Evolutionary conservation across 2,888 invertebrate species (phyloP).

Genomic region (Bellardia bayeri): DNA sequence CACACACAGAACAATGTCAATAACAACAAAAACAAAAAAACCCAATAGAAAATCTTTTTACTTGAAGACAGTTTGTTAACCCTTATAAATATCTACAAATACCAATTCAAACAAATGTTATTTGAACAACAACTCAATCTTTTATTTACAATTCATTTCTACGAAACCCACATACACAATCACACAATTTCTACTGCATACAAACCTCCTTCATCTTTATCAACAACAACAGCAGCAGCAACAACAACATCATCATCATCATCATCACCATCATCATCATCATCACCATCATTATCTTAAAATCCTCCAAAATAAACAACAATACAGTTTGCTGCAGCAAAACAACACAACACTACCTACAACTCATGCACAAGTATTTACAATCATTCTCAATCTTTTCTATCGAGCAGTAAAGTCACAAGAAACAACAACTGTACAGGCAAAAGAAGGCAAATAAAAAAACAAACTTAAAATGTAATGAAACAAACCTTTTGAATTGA

Average conservation of each 20-base stretch:
- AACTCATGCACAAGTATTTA: slow-evolving; percentile 1
- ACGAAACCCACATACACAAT: slow-evolving; percentile 24
- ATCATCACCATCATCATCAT: slow-evolving; percentile 60
- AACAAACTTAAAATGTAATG: slow-evolving; percentile 26
- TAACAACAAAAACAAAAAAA: slow-evolving; percentile 21
- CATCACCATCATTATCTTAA: slow-evolving; percentile 66
- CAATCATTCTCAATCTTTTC: not conserved
- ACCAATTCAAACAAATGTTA: slow-evolving; percentile 67
- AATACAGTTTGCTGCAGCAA: slow-evolving; percentile 48
- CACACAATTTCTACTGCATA: slow-evolving; percentile 31
- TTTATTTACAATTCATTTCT: slow-evolving; percentile 68
- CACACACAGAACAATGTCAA: slow-evolving; percentile 28
- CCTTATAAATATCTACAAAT: slow-evolving; percentile 68
- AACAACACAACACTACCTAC: slow-evolving; percentile 35
- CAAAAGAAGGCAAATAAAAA: not conserved
- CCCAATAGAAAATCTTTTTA: slow-evolving; percentile 37
- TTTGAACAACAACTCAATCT: slow-evolving; percentile 68
- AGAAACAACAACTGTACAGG: slow-evolving; percentile 14
- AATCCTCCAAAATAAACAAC: slow-evolving; percentile 71
- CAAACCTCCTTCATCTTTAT: slow-evolving; percentile 33
- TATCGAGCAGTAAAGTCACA: not conserved
- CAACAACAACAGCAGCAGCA: slow-evolving; percentile 30
- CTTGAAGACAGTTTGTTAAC: slow-evolving; percentile 66
- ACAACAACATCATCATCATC: slow-evolving; percentile 24
- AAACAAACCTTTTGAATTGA: slow-evolving; percentile 64